Evolutionary conservation across 1,140 invertebrate genomes (phyloP), one percentile per base, ranked within the genome.

Genomic region (Hyposmocoma kahamanoa): DNA sequence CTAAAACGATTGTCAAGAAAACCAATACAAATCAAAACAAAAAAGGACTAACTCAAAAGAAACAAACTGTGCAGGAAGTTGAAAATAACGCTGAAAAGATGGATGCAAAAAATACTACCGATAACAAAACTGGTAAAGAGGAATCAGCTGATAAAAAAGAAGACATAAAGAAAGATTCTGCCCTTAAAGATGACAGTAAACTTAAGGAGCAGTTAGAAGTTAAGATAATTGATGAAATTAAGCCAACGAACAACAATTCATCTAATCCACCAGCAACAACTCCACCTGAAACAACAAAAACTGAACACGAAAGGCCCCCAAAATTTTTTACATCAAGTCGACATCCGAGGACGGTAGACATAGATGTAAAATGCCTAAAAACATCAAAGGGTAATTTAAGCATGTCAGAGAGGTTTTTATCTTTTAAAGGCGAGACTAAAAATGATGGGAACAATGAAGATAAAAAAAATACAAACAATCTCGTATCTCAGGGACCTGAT

Each of bases 271-370:
- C 26, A 11, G 22, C 11, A 6, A 47, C 10, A 3, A 36, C 42
- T 20, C n/a, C 21, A 18, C 28, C 53, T 39, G 79, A 80, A 36
- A 62, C 61, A 22, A 64, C 68, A 8, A 85, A 79, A 69, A 11
- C 56, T 42, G 82, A 85, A 56, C 56, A 45, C 38, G 82, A 83
- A 60, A 63, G 82, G 39, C 80, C 80, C 43, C 78, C 71, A 30
- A 85, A 84, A 62, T 85, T 85, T 70, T 85, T 85, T 42, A 85
- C 80, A 11, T 85, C 82, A 1, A 71, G 30, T 53, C 60, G 82
- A 62, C 75, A 74, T 28, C 80, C 80, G 19, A 69, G 82, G 54
- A 81, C 66, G 10, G 75, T 85, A 26, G 82, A 85, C 42, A 82
- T 85, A 46, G 82, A 85, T 55, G 69, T 85, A 1, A 85, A 84